Evolutionary conservation across 2,113 vertebrate genomes (phyloP).

Genomic region (Thermophis baileyi): DNA sequence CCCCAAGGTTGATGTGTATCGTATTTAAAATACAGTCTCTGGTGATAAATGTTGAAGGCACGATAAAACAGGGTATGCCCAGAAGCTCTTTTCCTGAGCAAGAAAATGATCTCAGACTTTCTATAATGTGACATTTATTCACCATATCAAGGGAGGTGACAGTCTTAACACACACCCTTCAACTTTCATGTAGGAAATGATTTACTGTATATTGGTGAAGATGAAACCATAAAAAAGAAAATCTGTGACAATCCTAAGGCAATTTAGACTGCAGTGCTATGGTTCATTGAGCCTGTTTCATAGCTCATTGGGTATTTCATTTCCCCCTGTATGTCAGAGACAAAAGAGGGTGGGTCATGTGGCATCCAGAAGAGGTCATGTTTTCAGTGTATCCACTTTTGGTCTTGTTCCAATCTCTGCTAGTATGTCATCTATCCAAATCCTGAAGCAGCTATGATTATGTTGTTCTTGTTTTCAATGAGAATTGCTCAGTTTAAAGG

Average conservation of each 20-base stretch:
- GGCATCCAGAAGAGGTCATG: neutral
- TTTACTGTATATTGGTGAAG: neutral
- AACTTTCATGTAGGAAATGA: neutral
- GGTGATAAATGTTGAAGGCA: neutral
- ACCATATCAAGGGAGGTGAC: neutral
- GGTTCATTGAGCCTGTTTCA: neutral
- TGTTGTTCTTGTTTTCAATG: neutral
- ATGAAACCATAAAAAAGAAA: neutral
- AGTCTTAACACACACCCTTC: slow-evolving; percentile 5
- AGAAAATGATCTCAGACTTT: neutral
- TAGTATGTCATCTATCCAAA: neutral
- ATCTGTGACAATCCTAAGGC: neutral
- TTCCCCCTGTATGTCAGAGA: neutral
- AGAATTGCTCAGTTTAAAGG: neutral
- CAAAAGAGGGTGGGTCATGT: neutral
- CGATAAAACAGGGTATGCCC: neutral
- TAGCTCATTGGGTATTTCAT: neutral
- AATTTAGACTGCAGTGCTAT: neutral
- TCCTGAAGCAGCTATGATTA: neutral
- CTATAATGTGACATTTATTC: neutral
- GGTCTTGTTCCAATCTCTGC: neutral
- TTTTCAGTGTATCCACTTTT: neutral
- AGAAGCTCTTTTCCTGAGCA: neutral
- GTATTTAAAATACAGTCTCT: neutral
- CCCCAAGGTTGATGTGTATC: neutral